A percentile compares a stretch with the other conserved stretches of the same genome.
phyloP scores from a whole-genome alignment of 2,113 vertebrate species.

The Piprites chloris region DNA sequence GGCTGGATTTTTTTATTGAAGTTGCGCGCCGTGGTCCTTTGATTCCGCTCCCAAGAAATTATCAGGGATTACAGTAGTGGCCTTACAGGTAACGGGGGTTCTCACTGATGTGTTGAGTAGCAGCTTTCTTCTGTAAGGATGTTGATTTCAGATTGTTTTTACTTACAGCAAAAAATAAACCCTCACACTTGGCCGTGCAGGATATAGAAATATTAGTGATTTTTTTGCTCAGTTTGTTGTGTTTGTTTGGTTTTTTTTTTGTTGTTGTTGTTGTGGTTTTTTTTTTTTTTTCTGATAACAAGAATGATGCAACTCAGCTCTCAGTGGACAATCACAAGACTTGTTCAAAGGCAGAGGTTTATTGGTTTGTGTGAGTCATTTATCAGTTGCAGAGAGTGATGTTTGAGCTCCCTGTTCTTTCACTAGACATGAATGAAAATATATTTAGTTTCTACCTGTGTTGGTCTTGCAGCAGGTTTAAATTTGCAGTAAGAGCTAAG shows the following conservation, averaged over 20 bases:
- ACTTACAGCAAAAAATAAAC: neutral
- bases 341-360: neutral
- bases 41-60: constrained; percentile 52
- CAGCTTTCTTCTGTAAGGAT: neutral
- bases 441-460: neutral
- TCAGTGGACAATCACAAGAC: neutral
- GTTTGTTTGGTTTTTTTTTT: neutral
- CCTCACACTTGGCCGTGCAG: neutral
- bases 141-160: neutral
- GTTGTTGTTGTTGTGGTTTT: neutral
- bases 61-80: constrained; percentile 3
- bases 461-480: neutral
- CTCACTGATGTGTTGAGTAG: neutral
- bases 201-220: neutral
- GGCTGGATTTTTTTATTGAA: neutral
- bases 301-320: neutral
- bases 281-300: neutral
- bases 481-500: neutral
- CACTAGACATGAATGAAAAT: neutral
- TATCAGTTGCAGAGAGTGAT: neutral
- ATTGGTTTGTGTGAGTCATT: neutral
- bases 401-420: neutral
- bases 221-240: neutral
- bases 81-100: neutral
- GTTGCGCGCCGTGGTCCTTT: neutral